Evolutionary conservation across 2,113 vertebrate genomes (phyloP).

Genomic region (Gymnogyps californianus): DNA sequence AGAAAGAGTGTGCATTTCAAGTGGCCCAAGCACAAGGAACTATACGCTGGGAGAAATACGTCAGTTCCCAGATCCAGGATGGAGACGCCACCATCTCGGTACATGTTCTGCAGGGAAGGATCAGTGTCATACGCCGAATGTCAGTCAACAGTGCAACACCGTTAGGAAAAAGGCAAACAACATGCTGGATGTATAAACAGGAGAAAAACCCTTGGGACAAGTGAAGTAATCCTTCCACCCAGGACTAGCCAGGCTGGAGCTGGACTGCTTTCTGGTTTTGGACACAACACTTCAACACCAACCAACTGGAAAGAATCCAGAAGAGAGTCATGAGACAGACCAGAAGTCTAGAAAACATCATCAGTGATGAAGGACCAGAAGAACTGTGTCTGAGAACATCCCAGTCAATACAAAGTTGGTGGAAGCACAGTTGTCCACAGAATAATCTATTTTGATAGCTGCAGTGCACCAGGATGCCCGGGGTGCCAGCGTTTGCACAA

Average conservation of each 20-base stretch:
- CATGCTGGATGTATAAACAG: background rate
- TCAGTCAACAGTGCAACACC: background rate
- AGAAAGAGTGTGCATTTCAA: background rate
- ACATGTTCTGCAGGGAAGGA: background rate
- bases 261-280: background rate
- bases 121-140: background rate
- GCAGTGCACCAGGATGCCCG: background rate
- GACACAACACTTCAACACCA: background rate
- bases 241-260: background rate
- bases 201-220: background rate
- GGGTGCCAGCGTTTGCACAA: background rate
- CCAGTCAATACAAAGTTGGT: background rate
- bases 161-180: background rate
- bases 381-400: background rate
- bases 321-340: background rate
- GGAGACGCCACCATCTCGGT: rapidly evolving
- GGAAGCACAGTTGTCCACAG: background rate
- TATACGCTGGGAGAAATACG: background rate
- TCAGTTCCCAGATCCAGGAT: background rate
- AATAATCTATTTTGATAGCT: background rate
- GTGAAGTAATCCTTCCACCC: background rate
- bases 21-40: background rate
- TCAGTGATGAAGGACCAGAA: background rate
- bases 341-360: background rate
- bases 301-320: background rate